Evolutionary conservation across 2,113 vertebrate genomes (phyloP), one percentile per base, ranked within the genome.

Genomic region (Cinclus mexicanus): DNA sequence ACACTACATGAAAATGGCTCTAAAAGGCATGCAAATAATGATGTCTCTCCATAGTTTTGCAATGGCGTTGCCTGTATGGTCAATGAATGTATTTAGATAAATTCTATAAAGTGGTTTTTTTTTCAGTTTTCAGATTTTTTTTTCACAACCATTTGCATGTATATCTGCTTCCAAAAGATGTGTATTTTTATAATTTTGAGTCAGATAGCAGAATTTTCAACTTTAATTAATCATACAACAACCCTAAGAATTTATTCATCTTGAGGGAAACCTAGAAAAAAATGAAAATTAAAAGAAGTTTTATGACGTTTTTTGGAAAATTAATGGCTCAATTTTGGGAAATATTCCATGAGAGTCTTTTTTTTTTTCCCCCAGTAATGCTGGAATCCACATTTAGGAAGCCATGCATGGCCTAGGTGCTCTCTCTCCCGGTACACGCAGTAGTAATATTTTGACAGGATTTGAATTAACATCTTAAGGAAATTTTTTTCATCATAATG

Each of bases 21-120:
- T 69, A 86, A 88, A 92, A 93, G 76, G 22, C 63, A 46, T 49
- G 46, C 37, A 90, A 88, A 83, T 89, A 83, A 52, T 23, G 8
- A 75, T 67, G 37, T 60, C 68, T 60, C 68, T 88, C 59, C 35
- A 35, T 42, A 50, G 39, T 87, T 94, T 72, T 86, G 10, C n/a
- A 64, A 22, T 82, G 65, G 24, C 50, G 71, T 77, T 94, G 47
- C 16, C 25, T 87, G 12, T 33, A 33, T 49, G 67, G 44, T 70
- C 90, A 82, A 21, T 39, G 12, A 31, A 74, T 15, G 17, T 50
- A 44, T 87, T 84, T 82, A 84, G 17, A 46, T 18, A 29, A 74
- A 82, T 78, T 69, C 31, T 64, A 7, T 84, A 35, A 91, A 79
- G 46, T 64, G 35, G 7, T 60, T 46, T 70, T 37, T 46, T 41